These are phyloP conservation scores for Hippasteria phrygiana DNA, from an alignment of 53 echinoderm and acorn worm genomes.

Conservation along the genomic window DNA sequence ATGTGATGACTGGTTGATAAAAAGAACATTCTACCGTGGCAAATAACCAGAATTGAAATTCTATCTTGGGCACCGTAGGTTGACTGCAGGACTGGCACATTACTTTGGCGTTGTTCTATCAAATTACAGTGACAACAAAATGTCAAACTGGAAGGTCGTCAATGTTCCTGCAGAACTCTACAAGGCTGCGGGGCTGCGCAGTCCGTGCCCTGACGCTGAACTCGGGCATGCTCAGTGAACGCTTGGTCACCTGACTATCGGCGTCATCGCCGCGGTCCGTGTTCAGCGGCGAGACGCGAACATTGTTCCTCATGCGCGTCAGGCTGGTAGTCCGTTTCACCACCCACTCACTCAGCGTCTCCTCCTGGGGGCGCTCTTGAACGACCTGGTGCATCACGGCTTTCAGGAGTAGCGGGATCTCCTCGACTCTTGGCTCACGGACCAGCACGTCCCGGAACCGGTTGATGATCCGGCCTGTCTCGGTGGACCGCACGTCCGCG, in stretches of 20 bases:
- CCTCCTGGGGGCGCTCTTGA: slow-evolving; percentile 88
- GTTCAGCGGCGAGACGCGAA: slow-evolving; percentile 83
- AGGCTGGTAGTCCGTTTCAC: slow-evolving; percentile 84
- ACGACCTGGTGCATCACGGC: slow-evolving; percentile 87
- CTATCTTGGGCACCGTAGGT: neutral
- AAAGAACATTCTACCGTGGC: no score
- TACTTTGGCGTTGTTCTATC: neutral
- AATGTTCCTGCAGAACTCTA: slow-evolving; percentile 90
- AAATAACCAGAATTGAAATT: neutral
- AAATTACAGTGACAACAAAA: neutral
- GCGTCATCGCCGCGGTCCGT: slow-evolving; percentile 65
- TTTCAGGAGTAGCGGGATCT: slow-evolving; percentile 85
- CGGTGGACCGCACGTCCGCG: slow-evolving; percentile 68
- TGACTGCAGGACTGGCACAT: neutral
- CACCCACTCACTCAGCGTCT: slow-evolving; percentile 84
- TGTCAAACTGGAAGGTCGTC: slow-evolving; percentile 90
- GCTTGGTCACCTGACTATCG: slow-evolving; percentile 57
- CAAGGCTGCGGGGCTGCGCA: slow-evolving; percentile 74
- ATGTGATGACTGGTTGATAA: no score
- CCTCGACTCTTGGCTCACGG: slow-evolving; percentile 83
- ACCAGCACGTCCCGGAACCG: slow-evolving; percentile 83
- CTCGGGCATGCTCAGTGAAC: slow-evolving; percentile 86
- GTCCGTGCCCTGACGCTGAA: slow-evolving; percentile 71
- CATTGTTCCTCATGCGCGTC: slow-evolving; percentile 67
- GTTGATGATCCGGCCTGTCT: slow-evolving; percentile 81